A percentile compares a stretch with the other conserved stretches of the same genome.
Conservation (phyloP, 2,888 invertebrate genomes). For the Cetonia aurata region DNA sequence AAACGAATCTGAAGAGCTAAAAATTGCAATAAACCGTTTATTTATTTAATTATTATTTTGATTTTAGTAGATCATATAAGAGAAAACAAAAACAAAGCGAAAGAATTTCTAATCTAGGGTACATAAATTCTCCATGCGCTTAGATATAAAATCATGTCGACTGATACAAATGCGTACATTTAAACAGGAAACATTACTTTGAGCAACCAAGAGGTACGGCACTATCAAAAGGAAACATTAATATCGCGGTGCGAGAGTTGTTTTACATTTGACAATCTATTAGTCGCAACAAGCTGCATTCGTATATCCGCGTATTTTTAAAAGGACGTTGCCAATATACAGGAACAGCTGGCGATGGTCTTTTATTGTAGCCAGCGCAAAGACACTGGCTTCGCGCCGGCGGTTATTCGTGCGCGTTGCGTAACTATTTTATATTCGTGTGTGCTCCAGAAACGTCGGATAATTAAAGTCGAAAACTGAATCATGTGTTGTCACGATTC, state of each 20-base stretch:
- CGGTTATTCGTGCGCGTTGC: conserved; percentile 12
- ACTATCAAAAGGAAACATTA: conserved; percentile 29
- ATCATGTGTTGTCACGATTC: conserved; percentile 23
- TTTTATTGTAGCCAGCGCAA: conserved; percentile 4
- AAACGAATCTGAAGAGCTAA: too few relatives aligned
- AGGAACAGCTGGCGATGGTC: conserved; percentile 8
- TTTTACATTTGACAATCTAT: conserved; percentile 28
- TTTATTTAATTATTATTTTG: too few relatives aligned
- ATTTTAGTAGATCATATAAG: too few relatives aligned
- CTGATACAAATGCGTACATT: too few relatives aligned
- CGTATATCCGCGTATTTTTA: neutral
- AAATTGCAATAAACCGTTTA: too few relatives aligned
- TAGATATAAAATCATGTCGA: too few relatives aligned
- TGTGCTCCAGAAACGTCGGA: conserved; percentile 33
- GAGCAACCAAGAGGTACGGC: neutral
- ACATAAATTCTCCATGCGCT: too few relatives aligned
- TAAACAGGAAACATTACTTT: conserved; percentile 20
- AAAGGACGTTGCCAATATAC: conserved; percentile 9
- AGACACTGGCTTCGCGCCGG: conserved; percentile 2
- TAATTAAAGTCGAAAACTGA: conserved; percentile 33
- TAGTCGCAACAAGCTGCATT: conserved; percentile 10
- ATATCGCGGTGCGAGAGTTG: conserved; percentile 17
- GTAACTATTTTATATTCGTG: conserved; percentile 18
- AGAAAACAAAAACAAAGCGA: too few relatives aligned
- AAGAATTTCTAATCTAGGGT: too few relatives aligned